phyloP scores from a whole-genome alignment of 2,888 invertebrate genomes.

The Tenodera sinensis region DNA sequence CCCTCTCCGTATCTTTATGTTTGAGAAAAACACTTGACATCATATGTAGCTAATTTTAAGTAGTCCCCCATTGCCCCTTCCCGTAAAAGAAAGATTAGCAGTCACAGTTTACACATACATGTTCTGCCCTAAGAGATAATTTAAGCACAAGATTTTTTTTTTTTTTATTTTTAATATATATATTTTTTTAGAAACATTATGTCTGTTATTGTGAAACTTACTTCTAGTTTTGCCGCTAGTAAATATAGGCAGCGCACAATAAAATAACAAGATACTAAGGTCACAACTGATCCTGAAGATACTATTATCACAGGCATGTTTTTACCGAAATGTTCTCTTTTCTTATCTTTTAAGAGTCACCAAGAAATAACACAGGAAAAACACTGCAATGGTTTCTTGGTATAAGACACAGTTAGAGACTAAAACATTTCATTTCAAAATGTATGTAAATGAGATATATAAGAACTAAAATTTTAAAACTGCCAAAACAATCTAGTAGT shows the following conservation, averaged over 20 bases:
- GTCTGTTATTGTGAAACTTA: conserved; percentile 25
- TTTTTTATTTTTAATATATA: conserved; percentile 14
- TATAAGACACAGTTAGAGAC: background rate
- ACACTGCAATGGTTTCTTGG: conserved; percentile 28
- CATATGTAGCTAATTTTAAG: conserved; percentile 7
- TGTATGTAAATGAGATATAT: background rate
- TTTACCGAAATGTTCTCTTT: conserved; percentile 35
- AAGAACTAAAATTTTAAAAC: background rate
- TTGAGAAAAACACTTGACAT: background rate
- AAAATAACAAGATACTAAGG: conserved; percentile 50
- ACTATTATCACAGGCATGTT: conserved; percentile 68
- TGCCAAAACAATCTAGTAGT: background rate
- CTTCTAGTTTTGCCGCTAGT: conserved; percentile 31
- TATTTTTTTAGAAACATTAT: conserved; percentile 29
- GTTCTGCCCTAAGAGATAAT: conserved; percentile 19
- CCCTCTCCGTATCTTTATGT: background rate
- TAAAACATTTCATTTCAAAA: background rate
- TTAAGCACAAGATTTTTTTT: conserved; percentile 23
- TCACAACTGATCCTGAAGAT: conserved; percentile 67
- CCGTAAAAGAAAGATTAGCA: conserved; percentile 15
- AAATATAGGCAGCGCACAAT: conserved; percentile 44
- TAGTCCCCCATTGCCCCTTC: background rate
- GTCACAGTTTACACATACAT: conserved; percentile 20
- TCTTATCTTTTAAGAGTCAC: conserved; percentile 21
- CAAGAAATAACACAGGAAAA: conserved; percentile 37